phyloP scores from a whole-genome alignment of 2,113 vertebrate species.

The Thoracochromis brauschi region DNA sequence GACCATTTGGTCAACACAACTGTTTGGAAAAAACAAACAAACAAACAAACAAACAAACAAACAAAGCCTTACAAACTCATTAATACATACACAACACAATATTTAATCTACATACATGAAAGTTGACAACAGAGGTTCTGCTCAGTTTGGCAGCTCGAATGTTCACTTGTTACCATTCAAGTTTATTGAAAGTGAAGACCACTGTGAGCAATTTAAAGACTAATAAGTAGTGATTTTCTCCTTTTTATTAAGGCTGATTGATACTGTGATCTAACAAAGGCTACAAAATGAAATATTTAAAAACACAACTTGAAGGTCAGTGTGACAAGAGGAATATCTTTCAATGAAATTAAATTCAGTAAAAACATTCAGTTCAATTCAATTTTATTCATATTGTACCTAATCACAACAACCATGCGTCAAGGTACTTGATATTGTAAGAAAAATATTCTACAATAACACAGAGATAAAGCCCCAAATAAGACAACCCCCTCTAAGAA shows the following conservation, averaged over 20 bases:
- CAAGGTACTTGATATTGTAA: background rate
- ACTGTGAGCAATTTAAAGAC: background rate
- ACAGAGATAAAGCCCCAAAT: background rate
- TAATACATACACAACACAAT: background rate
- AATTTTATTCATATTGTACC: background rate
- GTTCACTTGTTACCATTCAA: background rate
- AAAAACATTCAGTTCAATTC: background rate
- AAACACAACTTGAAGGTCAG: background rate
- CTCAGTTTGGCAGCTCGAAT: background rate
- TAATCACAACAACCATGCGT: background rate
- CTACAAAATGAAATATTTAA: background rate
- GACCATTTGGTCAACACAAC: background rate
- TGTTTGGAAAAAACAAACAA: background rate
- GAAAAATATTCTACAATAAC: background rate
- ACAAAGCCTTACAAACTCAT: background rate
- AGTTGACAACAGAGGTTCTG: background rate
- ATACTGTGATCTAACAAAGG: background rate
- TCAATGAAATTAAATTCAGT: background rate
- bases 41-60: background rate
- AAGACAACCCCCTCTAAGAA: background rate
- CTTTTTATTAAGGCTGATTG: background rate
- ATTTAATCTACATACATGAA: background rate
- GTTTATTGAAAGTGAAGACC: background rate
- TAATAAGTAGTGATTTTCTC: background rate
- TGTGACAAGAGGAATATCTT: background rate